phyloP scores from a whole-genome alignment of 2,888 invertebrate species.

The Serripes groenlandicus region DNA sequence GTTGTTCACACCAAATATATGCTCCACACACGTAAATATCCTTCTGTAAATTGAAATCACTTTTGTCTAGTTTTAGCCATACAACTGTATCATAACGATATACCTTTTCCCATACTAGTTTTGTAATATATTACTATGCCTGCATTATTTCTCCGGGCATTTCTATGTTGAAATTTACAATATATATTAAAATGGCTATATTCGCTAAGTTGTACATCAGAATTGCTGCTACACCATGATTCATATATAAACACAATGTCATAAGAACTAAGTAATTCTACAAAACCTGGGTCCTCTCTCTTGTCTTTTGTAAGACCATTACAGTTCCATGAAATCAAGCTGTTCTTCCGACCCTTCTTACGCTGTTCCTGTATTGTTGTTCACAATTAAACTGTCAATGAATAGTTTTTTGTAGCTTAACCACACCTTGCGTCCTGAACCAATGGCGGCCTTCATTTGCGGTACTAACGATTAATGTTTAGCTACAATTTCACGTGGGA shows the following conservation, averaged over 20 bases:
- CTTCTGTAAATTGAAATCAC: not conserved
- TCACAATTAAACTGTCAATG: too few relatives aligned
- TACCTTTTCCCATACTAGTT: not conserved
- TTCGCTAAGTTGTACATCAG: not conserved
- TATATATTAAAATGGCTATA: not conserved
- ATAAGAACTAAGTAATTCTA: too few relatives aligned
- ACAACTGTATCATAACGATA: not conserved
- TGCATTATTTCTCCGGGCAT: not conserved
- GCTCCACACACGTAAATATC: constrained; percentile 1
- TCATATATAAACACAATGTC: constrained; percentile 7
- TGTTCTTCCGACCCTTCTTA: not conserved
- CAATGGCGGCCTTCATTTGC: too few relatives aligned
- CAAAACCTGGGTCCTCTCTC: too few relatives aligned
- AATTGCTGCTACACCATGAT: not conserved
- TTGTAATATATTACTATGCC: not conserved
- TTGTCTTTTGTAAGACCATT: too few relatives aligned
- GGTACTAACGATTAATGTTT: too few relatives aligned
- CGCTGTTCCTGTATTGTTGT: not conserved
- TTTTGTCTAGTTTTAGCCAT: not conserved
- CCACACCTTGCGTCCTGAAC: not conserved
- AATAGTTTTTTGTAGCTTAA: not conserved
- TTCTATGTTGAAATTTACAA: not conserved
- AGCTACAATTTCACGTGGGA: too few relatives aligned
- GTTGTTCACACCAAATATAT: constrained; percentile 41
- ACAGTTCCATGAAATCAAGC: too few relatives aligned